These are phyloP conservation scores for Entosphenus tridentatus DNA, from an alignment of 2,113 vertebrate species.

Conservation along the genomic window DNA sequence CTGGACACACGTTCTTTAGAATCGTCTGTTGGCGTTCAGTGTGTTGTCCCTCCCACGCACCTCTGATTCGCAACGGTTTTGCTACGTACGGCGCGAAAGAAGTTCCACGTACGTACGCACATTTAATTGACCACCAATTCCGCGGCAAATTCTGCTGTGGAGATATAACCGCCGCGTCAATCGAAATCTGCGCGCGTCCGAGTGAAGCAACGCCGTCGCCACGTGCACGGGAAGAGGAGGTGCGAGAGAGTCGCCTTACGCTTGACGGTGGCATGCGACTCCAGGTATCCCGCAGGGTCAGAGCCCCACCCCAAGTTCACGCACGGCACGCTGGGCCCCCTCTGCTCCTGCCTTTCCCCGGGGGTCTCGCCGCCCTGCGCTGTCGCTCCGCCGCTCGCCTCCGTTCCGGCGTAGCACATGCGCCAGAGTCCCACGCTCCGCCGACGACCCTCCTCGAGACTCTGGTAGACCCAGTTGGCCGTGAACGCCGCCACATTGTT, in stretches of 20 bases:
- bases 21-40: too few species aligned
- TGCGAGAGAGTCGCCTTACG: conserved; percentile 33
- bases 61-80: too few species aligned
- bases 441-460: conserved; percentile 55
- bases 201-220: too few species aligned
- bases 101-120: too few species aligned
- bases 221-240: too few species aligned
- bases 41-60: too few species aligned
- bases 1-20: too few species aligned
- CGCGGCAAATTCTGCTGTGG: too few species aligned
- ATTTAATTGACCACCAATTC: too few species aligned
- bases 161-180: too few species aligned
- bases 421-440: conserved; percentile 80
- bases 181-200: too few species aligned
- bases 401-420: conserved; percentile 45
- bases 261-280: conserved; percentile 77
- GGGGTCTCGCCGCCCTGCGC: conserved; percentile 14
- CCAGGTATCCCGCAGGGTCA: conserved; percentile 58
- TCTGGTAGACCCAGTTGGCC: conserved; percentile 76
- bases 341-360: conserved; percentile 20
- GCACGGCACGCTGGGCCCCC: conserved; percentile 24
- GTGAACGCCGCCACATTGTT: conserved; percentile 80
- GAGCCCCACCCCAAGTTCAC: conserved; percentile 64
- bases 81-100: too few species aligned
- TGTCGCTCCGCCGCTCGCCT: conserved; percentile 25